Evolutionary conservation across 2,113 vertebrate species (phyloP).

Genomic region (Ifrita kowaldi): DNA sequence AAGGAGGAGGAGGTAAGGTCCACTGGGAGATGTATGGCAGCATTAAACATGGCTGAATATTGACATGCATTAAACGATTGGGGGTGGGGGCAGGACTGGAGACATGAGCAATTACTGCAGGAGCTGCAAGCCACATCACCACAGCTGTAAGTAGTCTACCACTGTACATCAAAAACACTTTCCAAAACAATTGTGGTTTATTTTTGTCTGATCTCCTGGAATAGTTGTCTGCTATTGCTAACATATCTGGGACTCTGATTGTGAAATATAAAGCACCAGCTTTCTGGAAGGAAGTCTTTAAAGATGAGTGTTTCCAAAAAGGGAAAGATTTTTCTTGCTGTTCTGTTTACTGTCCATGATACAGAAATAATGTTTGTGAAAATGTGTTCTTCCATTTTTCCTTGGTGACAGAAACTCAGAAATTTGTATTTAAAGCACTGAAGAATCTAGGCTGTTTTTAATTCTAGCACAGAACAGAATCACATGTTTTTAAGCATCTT

Average conservation of each 20-base stretch:
- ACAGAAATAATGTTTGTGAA: background rate
- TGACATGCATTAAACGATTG: background rate
- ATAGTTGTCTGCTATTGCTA: background rate
- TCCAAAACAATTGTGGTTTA: background rate
- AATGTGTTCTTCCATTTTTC: background rate
- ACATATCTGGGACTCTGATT: background rate
- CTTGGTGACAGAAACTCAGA: background rate
- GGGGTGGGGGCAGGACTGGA: background rate
- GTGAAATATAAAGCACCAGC: background rate
- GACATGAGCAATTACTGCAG: background rate
- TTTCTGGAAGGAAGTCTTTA: background rate
- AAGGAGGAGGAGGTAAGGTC: conserved; percentile 89
- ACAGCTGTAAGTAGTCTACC: background rate
- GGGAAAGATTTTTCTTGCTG: background rate
- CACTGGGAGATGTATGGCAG: background rate
- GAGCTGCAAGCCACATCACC: background rate
- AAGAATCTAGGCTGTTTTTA: background rate
- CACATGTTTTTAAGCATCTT: background rate
- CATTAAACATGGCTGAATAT: background rate
- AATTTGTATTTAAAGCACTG: background rate
- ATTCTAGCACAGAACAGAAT: background rate
- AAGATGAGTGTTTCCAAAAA: background rate
- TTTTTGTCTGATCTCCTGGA: background rate
- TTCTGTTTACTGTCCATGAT: background rate
- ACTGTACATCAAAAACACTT: background rate